Evolutionary conservation across 1,140 invertebrate genomes (phyloP).

Genomic region (Calephelis virginiensis): DNA sequence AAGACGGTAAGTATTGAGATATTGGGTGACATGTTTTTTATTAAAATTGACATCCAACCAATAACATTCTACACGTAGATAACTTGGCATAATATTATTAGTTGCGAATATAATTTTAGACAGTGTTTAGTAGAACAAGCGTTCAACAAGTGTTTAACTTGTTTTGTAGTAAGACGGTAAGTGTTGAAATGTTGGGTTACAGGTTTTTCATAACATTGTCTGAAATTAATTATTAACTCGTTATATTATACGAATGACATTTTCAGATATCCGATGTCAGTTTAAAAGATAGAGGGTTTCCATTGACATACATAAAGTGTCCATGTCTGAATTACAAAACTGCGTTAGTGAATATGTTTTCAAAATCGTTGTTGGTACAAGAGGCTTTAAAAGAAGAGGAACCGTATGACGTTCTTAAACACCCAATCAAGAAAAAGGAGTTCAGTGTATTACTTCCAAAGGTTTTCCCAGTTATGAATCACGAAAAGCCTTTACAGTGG

Average conservation of each 20-base stretch:
- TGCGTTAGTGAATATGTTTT: slow-evolving; percentile 55
- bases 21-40: no score
- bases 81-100: no score
- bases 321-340: slow-evolving; percentile 56
- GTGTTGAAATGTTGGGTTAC: no score
- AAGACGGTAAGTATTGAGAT: no score
- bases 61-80: no score
- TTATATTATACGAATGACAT: not conserved
- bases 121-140: no score
- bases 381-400: slow-evolving; percentile 53
- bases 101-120: no score
- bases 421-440: slow-evolving; percentile 47
- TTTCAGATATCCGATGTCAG: slow-evolving; percentile 46
- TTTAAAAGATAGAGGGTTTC: slow-evolving; percentile 57
- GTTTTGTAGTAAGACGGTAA: no score
- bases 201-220: no score
- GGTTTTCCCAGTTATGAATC: slow-evolving; percentile 47
- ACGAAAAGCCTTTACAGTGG: slow-evolving; percentile 56
- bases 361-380: slow-evolving; percentile 37
- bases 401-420: slow-evolving; percentile 49
- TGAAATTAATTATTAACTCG: no score
- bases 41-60: no score
- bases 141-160: no score
- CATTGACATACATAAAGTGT: slow-evolving; percentile 56
- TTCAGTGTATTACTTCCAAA: slow-evolving; percentile 60